Base-by-base conservation (phyloP, 2,797 vertebrate genomes). In the Streptopelia turtur region DNA sequence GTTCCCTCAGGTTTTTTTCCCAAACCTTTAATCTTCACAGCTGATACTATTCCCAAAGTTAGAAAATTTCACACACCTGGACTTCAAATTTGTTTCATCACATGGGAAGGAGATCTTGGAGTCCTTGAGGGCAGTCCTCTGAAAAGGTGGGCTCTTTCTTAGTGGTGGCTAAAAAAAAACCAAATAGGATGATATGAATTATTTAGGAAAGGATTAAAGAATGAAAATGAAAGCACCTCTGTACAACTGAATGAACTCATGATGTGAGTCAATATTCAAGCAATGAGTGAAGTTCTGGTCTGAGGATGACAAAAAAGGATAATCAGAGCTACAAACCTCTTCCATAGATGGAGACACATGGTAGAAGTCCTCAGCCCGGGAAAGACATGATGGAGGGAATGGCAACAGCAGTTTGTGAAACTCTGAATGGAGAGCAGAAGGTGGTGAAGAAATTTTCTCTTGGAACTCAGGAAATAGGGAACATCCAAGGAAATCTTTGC, bases 331-430 rank as follows among this genome's bases (percentile, higher is more conserved):
- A 59, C n/a, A 65, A 64, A 52, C 3, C 23, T 45, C 17, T 52
- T 77, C 50, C 30, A 16, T 5, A 13, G 9, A 27, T 6, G 16
- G 12, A 57, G 31, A 31, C 16, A 64, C 7, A 37, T 0, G 1
- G 16, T 28, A 64, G 43, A 16, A 70, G 10, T 12, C 43, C 16
- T 77, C 43, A 64, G 2, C 11, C 22, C 20, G 12, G 56, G 39
- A 49, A 82, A 37, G 31, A 64, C 11, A 33, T 41, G 49, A 31
- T 30, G 50, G 23, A 52, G 27, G 27, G 18, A 31, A 49, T 23
- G 49, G 14, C 35, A 30, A 43, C 27, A 70, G 31, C 31, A 35
- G 23, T 9, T 35, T 41, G 7, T 13, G 33, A 55, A 82, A 41
- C 30, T 53, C 24, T 27, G 24, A 60, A 13, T 23, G 39, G 39